Evolutionary conservation across 2,888 invertebrate genomes (phyloP).

Genomic region (Drosophila stalkeri): DNA sequence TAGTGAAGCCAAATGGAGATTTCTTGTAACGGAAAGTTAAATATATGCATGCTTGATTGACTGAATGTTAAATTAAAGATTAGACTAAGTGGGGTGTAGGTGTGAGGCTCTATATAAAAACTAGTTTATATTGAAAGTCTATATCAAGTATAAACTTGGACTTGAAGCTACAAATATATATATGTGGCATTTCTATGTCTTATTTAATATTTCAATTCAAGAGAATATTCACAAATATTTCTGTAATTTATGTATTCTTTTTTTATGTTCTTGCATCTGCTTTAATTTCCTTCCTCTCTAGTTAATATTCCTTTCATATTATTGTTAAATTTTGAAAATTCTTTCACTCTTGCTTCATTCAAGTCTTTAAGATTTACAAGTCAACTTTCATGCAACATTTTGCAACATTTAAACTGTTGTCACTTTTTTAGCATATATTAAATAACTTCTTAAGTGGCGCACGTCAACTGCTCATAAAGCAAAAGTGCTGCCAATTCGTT

Average conservation of each 20-base stretch:
- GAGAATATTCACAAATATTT: neutral
- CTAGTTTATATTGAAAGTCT: neutral
- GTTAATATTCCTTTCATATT: neutral
- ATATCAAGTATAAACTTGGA: neutral
- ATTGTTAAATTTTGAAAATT: neutral
- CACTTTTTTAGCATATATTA: neutral
- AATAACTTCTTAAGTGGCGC: neutral
- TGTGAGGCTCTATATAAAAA: neutral
- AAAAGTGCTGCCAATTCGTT: constrained; percentile 14
- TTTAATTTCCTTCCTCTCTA: neutral
- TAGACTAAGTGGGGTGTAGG: too few species aligned
- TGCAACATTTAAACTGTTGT: neutral
- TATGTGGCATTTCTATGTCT: neutral
- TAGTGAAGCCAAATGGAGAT: neutral
- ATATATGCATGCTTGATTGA: neutral
- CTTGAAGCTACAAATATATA: neutral
- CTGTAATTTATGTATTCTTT: too few species aligned
- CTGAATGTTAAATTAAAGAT: neutral
- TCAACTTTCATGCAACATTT: neutral
- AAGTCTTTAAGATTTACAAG: neutral
- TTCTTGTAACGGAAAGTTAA: neutral
- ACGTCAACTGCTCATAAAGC: neutral
- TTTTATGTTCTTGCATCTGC: too few species aligned
- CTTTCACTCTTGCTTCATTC: neutral
- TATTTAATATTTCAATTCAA: neutral